Conservation (phyloP, 2,113 vertebrate genomes). For the Aegotheles bennettii region DNA sequence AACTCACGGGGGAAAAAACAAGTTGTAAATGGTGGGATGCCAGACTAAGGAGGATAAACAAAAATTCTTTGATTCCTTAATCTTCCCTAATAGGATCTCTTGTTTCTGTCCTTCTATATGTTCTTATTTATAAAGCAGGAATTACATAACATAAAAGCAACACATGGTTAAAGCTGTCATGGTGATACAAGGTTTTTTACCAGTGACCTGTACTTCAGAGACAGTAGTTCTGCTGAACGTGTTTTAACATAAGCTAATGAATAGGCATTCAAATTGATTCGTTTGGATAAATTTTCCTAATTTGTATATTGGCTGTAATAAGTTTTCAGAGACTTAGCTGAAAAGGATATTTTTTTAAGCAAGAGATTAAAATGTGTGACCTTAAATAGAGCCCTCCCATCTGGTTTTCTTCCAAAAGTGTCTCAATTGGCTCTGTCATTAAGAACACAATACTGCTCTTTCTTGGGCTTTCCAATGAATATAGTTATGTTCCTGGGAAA, state of each 20-base stretch:
- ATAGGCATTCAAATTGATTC: not conserved
- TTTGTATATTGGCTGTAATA: slow-evolving; percentile 29
- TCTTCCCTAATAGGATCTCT: slow-evolving; percentile 22
- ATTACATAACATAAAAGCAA: slow-evolving; percentile 38
- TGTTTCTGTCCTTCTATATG: slow-evolving; percentile 8
- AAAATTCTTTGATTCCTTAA: slow-evolving; percentile 20
- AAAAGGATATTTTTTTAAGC: slow-evolving; percentile 44
- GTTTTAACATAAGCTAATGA: slow-evolving; percentile 5
- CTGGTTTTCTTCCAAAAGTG: slow-evolving; percentile 56
- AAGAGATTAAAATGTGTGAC: slow-evolving; percentile 60
- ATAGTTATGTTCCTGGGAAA: slow-evolving; percentile 63
- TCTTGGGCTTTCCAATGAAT: slow-evolving; percentile 55
- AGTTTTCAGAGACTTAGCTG: slow-evolving; percentile 47
- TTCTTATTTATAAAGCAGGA: slow-evolving; percentile 47
- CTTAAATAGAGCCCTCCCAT: slow-evolving; percentile 50
- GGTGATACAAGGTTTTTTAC: not conserved
- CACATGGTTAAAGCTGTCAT: slow-evolving; percentile 21
- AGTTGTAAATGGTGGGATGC: not conserved
- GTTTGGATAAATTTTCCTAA: slow-evolving; percentile 28
- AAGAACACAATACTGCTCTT: slow-evolving; percentile 52
- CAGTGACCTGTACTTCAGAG: slow-evolving; percentile 24
- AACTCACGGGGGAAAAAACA: not conserved
- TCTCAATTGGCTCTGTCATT: slow-evolving; percentile 57
- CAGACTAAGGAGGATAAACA: slow-evolving; percentile 26
- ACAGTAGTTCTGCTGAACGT: not conserved